Conservation (phyloP, 2,113 vertebrate species). For the Catagonus wagneri region DNA sequence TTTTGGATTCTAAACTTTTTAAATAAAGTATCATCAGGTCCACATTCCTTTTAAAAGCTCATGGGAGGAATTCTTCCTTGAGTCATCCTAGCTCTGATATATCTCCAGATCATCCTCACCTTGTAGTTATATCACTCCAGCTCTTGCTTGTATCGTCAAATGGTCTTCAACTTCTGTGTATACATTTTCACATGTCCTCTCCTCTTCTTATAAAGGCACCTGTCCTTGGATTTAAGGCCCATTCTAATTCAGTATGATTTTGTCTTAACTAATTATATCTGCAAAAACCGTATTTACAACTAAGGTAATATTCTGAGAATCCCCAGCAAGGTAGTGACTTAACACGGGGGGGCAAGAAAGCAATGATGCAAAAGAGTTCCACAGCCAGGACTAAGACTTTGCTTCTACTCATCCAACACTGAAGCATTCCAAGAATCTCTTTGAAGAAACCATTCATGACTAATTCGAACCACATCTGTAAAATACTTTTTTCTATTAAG, state of each 20-base stretch:
- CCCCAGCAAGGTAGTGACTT: background rate
- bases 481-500: background rate
- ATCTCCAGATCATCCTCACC: background rate
- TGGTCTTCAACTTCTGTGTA: background rate
- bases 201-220: background rate
- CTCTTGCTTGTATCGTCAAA: background rate
- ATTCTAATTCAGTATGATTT: rapidly evolving
- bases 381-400: background rate
- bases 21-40: background rate
- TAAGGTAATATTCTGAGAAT: background rate
- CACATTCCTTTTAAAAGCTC: background rate
- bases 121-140: rapidly evolving
- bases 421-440: background rate
- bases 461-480: background rate
- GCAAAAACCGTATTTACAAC: background rate
- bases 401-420: background rate
- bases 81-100: background rate
- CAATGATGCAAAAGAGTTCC: background rate
- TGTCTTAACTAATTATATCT: background rate
- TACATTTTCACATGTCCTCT: background rate
- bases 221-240: background rate
- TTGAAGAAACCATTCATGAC: background rate
- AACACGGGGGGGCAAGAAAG: background rate
- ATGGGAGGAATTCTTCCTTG: background rate
- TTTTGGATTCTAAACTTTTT: background rate